Percentiles rank a stretch among this genome's conserved stretches.
These are phyloP conservation scores for Drosophila micromelanica DNA, from an alignment of 1,140 invertebrate species.

Conservation along the genomic window DNA sequence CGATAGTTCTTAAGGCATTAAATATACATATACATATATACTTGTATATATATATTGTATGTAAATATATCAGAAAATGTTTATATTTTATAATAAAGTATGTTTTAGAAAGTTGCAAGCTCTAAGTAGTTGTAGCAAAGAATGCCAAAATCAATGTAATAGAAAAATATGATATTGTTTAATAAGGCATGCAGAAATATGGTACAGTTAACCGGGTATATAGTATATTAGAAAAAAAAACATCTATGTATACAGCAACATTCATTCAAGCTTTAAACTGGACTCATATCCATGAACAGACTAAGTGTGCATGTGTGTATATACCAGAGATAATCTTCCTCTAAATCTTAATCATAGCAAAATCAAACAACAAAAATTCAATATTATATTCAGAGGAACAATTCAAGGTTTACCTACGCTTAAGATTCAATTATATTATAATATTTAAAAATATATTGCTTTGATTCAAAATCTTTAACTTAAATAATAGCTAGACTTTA, in stretches of 20 bases:
- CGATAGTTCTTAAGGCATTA: constrained; percentile 42
- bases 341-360: background rate
- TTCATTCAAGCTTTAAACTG: constrained; percentile 7
- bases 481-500: too few relatives aligned
- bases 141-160: constrained; percentile 42
- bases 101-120: constrained; percentile 38
- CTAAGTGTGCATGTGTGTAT: background rate
- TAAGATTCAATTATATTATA: background rate
- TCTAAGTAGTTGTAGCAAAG: constrained; percentile 36
- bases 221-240: constrained; percentile 15
- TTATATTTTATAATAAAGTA: constrained; percentile 23
- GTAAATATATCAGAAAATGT: constrained; percentile 26
- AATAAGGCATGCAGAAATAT: constrained; percentile 46
- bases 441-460: background rate
- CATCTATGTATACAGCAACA: constrained; percentile 1
- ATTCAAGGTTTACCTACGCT: background rate
- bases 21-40: constrained; percentile 20
- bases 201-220: constrained; percentile 7
- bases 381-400: too few relatives aligned
- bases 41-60: constrained; percentile 15
- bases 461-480: background rate
- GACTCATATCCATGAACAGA: constrained; percentile 1
- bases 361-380: background rate
- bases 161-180: constrained; percentile 45
- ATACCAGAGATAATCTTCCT: background rate